Base-by-base conservation (phyloP, 2,797 vertebrate genomes). In the Pagetopsis macropterus region DNA sequence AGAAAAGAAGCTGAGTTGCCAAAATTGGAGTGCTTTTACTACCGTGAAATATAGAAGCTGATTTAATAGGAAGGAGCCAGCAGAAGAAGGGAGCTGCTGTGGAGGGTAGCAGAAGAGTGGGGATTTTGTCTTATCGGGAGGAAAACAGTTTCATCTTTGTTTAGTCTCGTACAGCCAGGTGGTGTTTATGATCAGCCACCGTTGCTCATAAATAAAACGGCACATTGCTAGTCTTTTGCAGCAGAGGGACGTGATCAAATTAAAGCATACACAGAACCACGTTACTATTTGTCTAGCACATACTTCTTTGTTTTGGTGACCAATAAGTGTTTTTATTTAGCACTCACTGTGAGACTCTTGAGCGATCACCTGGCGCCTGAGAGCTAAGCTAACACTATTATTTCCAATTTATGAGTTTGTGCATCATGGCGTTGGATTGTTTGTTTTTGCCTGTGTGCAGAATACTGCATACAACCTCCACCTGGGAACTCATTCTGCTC, bases 121-220 rank as follows among this genome's bases (percentile, higher is more conserved):
- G 15, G 41, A 13, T 31, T 54, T 13, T 15, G 3, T 37, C 46
- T 59, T 67, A 27, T 74, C 75, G 62, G 54, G 46, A 21, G 23
- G 6, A 6, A 49, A 66, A 65, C 27, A 27, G 54, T 69, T 70
- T 72, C 52, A 50, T 70, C 44, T 78, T 33, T 64, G 16, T 72
- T 76, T 66, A 56, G 19, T 56, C 46, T 67, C 37, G 65, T 77
- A 49, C 21, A 81, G 44, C 45, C 76, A 69, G 69, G 70, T 66
- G 43, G 52, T 80, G 74, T 84, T 84, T 76, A 68, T 76, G 72
- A 81, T 78, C 71, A 40, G 54, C 54, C 23, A 55, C 23, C 65
- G 48, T 37, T 50, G 46, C 72, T 79, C 74, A 70, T 75, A 81
- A 86, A 82, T 74, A 65, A 52, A 75, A 70, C n/a, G 2, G 4